Base-by-base conservation (phyloP, 23 tunicate genomes). In the Halocynthia roretzi region DNA sequence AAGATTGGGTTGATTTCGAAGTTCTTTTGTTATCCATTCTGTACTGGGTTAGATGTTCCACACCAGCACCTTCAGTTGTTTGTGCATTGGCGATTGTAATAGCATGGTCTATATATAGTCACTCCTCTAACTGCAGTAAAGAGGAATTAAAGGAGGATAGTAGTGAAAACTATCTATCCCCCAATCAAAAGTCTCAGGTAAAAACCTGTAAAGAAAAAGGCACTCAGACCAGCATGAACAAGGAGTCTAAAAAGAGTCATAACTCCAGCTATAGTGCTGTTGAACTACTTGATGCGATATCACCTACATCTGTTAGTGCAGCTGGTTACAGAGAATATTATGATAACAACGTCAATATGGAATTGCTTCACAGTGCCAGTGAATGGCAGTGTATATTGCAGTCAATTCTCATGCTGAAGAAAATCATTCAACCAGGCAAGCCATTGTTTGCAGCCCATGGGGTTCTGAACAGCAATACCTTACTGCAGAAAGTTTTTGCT, bases 361-460 rank as follows among this genome's bases (percentile, higher is more conserved):
- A 74, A 12, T 53, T 74, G 2, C 62, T 74, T n/a, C 78, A 74
- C 2, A 54, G 64, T 50, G 78, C 56, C 62, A 21, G 64, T 12
- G 62, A 74, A 53, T 74, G 78, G 78, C 31, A 54, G 10, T 74
- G 78, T 56, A 74, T n/a, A 50, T 54, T 74, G 22, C 20, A 74
- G 2, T 62, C 78, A 4, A 31, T 31, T 31, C 44, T 31, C 44
- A 31, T 31, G 44, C 44, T 31, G 44, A 31, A 31, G 4, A 31
- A 31, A 31, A 31, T 31, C 44, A 31, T 31, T 31, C 44, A 31
- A 31, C 44, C 44, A 31, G 44, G 44, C 44, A 31, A 31, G 44
- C 44, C 4, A 4, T 31, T 4, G 44, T 31, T 31, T 31, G 44
- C 44, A 31, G 44, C 44, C 44, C 44, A 31, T 31, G 44, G 44